Percentiles rank a stretch among this genome's conserved stretches.
Evolutionary conservation across 2,113 vertebrate species (phyloP).

Genomic region (Takifugu flavidus): DNA sequence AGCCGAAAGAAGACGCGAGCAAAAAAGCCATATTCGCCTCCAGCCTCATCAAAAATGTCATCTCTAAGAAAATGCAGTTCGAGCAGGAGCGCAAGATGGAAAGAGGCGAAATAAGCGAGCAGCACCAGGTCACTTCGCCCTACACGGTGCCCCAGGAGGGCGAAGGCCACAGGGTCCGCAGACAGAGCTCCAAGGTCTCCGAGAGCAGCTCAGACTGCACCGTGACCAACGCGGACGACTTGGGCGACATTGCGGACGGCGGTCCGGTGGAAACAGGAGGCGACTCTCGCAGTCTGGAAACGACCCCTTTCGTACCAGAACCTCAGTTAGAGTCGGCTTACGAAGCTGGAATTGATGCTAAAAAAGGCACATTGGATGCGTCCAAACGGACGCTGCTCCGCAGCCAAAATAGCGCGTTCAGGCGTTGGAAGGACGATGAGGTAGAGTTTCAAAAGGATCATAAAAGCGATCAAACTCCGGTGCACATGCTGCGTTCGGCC

Average conservation of each 20-base stretch:
- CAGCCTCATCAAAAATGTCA: conserved; percentile 91
- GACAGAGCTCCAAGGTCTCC: conserved; percentile 79
- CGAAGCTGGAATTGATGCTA: conserved; percentile 79
- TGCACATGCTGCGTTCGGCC: conserved; percentile 28
- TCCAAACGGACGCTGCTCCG: conserved; percentile 84
- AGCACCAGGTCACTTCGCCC: conserved; percentile 43
- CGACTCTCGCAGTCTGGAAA: conserved; percentile 29
- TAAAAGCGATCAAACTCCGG: conserved; percentile 60
- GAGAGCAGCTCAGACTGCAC: conserved; percentile 79
- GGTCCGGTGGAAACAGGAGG: conserved; percentile 50
- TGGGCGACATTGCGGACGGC: conserved; percentile 65
- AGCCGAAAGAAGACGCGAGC: conserved; percentile 76
- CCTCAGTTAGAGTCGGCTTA: conserved; percentile 54
- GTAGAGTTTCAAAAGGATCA: conserved; percentile 78
- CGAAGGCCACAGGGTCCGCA: conserved; percentile 58
- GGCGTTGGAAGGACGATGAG: conserved; percentile 91
- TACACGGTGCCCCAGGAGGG: conserved; percentile 61
- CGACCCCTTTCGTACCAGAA: conserved; percentile 39
- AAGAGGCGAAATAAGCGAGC: conserved; percentile 86
- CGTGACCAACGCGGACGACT: conserved; percentile 69
- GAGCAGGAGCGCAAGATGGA: conserved; percentile 98
- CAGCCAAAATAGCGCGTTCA: conserved; percentile 95
- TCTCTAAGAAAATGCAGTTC: conserved; percentile 96
- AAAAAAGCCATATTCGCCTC: conserved; percentile 90
- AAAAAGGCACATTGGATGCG: conserved; percentile 82